Evolutionary conservation across 2,113 vertebrate genomes (phyloP).

Genomic region (Calonectris borealis): DNA sequence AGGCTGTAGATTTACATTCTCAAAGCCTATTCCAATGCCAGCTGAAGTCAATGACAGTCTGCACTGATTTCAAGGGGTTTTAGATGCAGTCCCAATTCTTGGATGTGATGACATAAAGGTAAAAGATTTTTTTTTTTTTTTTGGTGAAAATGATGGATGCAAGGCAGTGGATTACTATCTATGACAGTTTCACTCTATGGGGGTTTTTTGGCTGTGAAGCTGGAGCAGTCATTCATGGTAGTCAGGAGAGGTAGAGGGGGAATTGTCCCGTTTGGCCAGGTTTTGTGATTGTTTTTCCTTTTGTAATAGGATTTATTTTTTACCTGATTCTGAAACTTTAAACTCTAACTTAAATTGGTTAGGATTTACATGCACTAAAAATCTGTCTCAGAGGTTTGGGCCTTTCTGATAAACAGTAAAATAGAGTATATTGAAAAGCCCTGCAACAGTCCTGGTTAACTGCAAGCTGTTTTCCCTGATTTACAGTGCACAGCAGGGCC

Average conservation of each 20-base stretch:
- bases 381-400: background rate
- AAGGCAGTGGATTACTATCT: background rate
- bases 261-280: background rate
- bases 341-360: background rate
- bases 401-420: background rate
- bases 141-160: background rate
- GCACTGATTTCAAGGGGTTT: background rate
- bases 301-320: background rate
- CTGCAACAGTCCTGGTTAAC: background rate
- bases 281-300: background rate
- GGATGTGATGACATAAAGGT: background rate
- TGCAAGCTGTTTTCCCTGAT: background rate
- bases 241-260: background rate
- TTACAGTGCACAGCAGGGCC: background rate
- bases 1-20: background rate
- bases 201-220: background rate
- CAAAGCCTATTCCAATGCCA: background rate
- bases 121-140: background rate
- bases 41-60: background rate
- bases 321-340: background rate
- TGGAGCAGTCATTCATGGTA: background rate
- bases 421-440: background rate
- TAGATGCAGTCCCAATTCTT: background rate
- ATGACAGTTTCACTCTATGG: background rate
- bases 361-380: background rate